A percentile compares a stretch with the other conserved stretches of the same genome.
These are phyloP conservation scores for Percopsis transmontana DNA, from an alignment of 2,113 vertebrate genomes.

Conservation along the genomic window DNA sequence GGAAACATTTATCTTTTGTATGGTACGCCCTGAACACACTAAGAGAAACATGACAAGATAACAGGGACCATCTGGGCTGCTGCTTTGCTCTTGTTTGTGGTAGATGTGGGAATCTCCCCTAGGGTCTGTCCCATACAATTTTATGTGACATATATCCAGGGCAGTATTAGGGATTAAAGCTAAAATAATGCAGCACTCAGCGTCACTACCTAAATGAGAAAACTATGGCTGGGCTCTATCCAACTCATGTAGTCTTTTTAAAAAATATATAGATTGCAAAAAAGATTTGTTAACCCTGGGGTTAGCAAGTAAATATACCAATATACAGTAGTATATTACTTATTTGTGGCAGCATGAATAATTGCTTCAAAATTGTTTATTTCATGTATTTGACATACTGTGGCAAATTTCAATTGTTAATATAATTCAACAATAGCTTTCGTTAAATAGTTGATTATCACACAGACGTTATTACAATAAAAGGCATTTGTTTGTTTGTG, in stretches of 20 bases:
- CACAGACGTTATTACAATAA: neutral
- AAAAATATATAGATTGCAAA: too few relatives aligned
- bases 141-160: constrained; percentile 37
- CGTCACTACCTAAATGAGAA: neutral
- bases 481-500: neutral
- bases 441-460: neutral
- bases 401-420: too few relatives aligned
- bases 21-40: constrained; percentile 27
- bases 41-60: constrained; percentile 54
- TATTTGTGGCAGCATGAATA: too few relatives aligned
- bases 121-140: constrained; percentile 37
- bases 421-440: neutral
- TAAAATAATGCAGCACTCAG: constrained; percentile 20
- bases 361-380: too few relatives aligned
- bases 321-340: too few relatives aligned
- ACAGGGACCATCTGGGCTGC: constrained; percentile 71
- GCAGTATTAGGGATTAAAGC: constrained; percentile 27
- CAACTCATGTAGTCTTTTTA: neutral
- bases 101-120: constrained; percentile 47
- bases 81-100: constrained; percentile 38
- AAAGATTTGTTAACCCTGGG: too few relatives aligned
- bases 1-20: constrained; percentile 58
- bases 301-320: too few relatives aligned
- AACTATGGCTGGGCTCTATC: neutral
- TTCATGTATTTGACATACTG: too few relatives aligned